phyloP scores from a whole-genome alignment of 2,888 invertebrate species.

The Eurytoma californica region DNA sequence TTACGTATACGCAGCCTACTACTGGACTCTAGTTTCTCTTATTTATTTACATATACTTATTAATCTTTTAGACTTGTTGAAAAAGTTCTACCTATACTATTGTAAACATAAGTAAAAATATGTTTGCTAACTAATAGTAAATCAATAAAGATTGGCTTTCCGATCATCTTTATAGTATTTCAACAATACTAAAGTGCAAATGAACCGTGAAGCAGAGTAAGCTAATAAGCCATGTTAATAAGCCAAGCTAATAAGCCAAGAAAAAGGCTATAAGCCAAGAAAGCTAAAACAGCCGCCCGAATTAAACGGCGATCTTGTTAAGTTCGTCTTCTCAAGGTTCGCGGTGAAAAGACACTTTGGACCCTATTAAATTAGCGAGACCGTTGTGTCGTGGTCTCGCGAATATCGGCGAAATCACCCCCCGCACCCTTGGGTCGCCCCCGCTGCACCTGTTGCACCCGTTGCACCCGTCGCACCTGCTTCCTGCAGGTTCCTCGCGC shows the following conservation, averaged over 20 bases:
- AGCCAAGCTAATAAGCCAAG: background rate
- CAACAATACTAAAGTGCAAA: background rate
- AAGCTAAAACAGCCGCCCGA: too few species aligned
- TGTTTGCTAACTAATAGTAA: too few species aligned
- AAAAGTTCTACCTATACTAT: too few species aligned
- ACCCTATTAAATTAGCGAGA: constrained; percentile 35
- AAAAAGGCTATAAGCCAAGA: constrained; percentile 8
- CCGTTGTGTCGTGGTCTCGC: constrained; percentile 5
- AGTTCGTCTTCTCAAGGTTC: background rate
- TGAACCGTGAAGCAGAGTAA: background rate
- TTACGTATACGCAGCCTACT: too few species aligned
- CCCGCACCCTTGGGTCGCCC: background rate
- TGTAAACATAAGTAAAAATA: too few species aligned
- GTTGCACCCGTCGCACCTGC: background rate
- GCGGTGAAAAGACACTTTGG: constrained; percentile 32
- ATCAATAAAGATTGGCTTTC: too few species aligned
- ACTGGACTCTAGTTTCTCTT: too few species aligned
- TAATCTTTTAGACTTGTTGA: too few species aligned
- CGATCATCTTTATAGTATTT: too few species aligned
- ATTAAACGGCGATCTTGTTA: constrained; percentile 14
- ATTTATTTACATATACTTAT: too few species aligned
- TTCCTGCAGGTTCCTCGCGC: background rate
- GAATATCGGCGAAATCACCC: background rate
- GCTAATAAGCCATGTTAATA: too few species aligned
- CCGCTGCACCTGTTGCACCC: constrained; percentile 49